Evolutionary conservation across 2,888 invertebrate genomes (phyloP), one percentile per base, ranked within the genome.

Genomic region (Thymelicus sylvestris): DNA sequence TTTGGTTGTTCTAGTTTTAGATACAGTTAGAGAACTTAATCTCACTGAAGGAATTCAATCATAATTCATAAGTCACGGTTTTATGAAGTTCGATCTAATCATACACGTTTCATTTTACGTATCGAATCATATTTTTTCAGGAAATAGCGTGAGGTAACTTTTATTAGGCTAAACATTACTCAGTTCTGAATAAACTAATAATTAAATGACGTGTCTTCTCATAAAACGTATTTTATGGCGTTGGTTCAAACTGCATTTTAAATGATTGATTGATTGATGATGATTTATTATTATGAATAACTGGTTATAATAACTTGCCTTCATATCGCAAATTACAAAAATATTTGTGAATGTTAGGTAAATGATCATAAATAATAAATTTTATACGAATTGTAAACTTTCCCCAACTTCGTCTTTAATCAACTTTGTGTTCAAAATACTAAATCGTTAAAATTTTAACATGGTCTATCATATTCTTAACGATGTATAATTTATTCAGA

Each of bases 401-500:
- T 55, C 55, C 15, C 52, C 52, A 19, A 7, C 52, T 12, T 44
- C 44, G 44, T 44, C 44, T 44, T 44, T 44, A 44, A 44, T 44
- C 44, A 44, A 44, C 12, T 12, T 44, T 44, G 44, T 44, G 12
- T 52, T 19, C 19, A 52, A n/a, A 52, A 19, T 19, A 15, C 19
- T 52, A 52, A 55, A 55, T 12, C 8, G 10, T 19, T 24, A 7
- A 50, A 50, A 59, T 52, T 39, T 67, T 19, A 50, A 50, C 6
- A 61, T 55, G 48, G 38, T 5, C 13, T 59, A 6, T 55, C 10
- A 13, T 55, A n/a, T 31, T 41, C 8, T 44, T 63, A 68, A 68
- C 68, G 68, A 63, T 47, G 44, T 62, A 15, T 55, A 63, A 68
- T 68, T 39, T 39, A 68, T 63, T 63, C 63, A 55, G 15, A 60